Base-by-base conservation (phyloP, 2,888 invertebrate genomes). In the Cistogaster globosa region DNA sequence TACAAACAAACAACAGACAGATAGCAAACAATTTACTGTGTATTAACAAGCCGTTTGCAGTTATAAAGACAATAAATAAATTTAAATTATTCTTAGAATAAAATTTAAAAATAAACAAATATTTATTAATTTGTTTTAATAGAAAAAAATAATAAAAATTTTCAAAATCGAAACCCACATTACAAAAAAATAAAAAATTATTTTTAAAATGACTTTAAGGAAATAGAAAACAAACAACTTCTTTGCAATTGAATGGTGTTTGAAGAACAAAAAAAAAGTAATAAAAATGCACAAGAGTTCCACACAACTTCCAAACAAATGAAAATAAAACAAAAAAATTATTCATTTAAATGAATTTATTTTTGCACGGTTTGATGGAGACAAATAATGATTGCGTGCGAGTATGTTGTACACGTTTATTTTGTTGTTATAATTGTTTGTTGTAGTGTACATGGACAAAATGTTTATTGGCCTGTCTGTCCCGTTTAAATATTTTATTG, bases 351-450 rank as follows among this genome's bases (percentile, higher is more conserved):
- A 82, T 75, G 62, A 81, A 79, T 78, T 78, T 75, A 75, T 82
- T 79, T 82, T 67, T 75, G 74, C 75, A 82, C 78, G 85, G 69
- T 79, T 85, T 82, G 82, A 78, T 79, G 71, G 71, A 78, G 78
- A 82, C 85, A 82, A 85, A 85, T 82, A 85, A 75, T 82, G 85
- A 85, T 85, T 82, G 82, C 82, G 85, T 85, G 85, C 85, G 76
- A 67, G 57, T 74, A 74, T 78, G 76, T 76, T 67, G 81, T 72
- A 82, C 81, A 84, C 76, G 86, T 79, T 84, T 76, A 68, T 51
- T 26, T 6, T 58, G 58, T 80, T 78, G 76, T 68, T 68, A 62
- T n/a, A n/a, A n/a, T 63, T 26, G 8, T 26, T 48, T n/a, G 42
- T 38, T 36, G 62, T 4, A 42, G 14, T 53, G 38, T 55, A 26